Percentiles rank a stretch among this genome's conserved stretches.
These are phyloP conservation scores for Boulengeromyrus knoepffleri DNA, from an alignment of 2,113 vertebrate species.

Conservation along the genomic window DNA sequence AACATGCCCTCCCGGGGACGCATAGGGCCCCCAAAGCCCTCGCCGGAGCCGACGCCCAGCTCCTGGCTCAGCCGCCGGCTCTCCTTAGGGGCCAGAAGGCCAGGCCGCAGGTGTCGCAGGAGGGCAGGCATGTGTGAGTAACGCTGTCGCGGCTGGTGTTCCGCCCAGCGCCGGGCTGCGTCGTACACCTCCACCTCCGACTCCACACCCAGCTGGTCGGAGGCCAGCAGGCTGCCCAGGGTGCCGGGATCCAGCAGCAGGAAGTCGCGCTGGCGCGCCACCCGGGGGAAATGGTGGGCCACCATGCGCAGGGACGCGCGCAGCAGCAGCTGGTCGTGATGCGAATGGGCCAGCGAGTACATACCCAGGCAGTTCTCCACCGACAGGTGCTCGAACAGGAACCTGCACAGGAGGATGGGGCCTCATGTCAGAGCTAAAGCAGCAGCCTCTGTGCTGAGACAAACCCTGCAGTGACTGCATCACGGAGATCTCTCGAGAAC, in stretches of 20 bases:
- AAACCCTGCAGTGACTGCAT: not conserved
- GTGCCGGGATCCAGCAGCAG: slow-evolving; percentile 67
- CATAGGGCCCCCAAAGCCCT: slow-evolving; percentile 58
- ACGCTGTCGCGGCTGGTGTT: slow-evolving; percentile 58
- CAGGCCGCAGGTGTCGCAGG: slow-evolving; percentile 62
- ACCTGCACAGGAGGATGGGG: slow-evolving; percentile 43
- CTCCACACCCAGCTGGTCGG: slow-evolving; percentile 67
- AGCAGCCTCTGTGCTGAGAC: not conserved
- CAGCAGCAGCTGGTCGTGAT: slow-evolving; percentile 69
- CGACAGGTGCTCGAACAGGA: slow-evolving; percentile 67
- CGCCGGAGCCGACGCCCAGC: slow-evolving; percentile 50
- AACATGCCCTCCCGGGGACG: slow-evolving; percentile 71
- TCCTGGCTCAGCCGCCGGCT: slow-evolving; percentile 61
- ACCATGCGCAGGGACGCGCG: slow-evolving; percentile 65
- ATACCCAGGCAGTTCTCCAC: slow-evolving; percentile 71
- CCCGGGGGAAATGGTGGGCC: slow-evolving; percentile 65
- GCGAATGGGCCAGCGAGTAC: slow-evolving; percentile 70
- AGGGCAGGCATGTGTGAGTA: slow-evolving; percentile 62
- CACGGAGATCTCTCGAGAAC: not conserved
- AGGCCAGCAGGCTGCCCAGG: slow-evolving; percentile 66
- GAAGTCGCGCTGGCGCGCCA: slow-evolving; percentile 66
- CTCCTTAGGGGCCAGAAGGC: slow-evolving; percentile 65
- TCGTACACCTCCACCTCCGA: slow-evolving; percentile 68
- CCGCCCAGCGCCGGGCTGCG: slow-evolving; percentile 67
- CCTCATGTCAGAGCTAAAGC: not conserved